These are phyloP conservation scores for Matsumyia berberina DNA, from an alignment of 2,888 invertebrate species.

Conservation along the genomic window DNA sequence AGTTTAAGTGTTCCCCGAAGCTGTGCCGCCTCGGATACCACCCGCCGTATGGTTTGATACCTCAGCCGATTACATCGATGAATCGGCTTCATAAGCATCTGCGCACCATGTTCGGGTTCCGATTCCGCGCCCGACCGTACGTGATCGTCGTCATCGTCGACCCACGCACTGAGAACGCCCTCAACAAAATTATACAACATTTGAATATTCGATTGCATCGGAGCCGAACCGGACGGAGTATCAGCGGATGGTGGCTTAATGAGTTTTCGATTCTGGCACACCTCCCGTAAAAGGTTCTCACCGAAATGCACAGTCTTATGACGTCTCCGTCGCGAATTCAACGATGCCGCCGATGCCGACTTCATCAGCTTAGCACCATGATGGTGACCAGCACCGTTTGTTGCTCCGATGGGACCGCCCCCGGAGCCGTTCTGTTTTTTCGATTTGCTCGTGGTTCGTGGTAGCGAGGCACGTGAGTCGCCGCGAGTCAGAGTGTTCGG, in stretches of 20 bases:
- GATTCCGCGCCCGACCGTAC: slow-evolving; percentile 90
- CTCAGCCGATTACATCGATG: slow-evolving; percentile 87
- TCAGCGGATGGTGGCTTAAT: slow-evolving; percentile 84
- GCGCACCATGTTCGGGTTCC: slow-evolving; percentile 88
- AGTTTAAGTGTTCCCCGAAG: slow-evolving; percentile 88
- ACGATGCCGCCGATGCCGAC: slow-evolving; percentile 87
- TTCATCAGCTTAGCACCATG: slow-evolving; percentile 82
- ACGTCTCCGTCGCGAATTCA: slow-evolving; percentile 88
- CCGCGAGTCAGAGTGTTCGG: slow-evolving; percentile 83
- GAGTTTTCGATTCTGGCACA: slow-evolving; percentile 89
- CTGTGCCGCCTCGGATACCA: slow-evolving; percentile 89
- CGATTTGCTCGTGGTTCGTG: slow-evolving; percentile 76
- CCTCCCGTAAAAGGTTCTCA: slow-evolving; percentile 90
- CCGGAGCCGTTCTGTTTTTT: slow-evolving; percentile 71
- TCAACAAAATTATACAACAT: slow-evolving; percentile 93
- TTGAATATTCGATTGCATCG: slow-evolving; percentile 90
- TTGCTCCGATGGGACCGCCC: slow-evolving; percentile 78
- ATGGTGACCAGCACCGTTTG: slow-evolving; percentile 73
- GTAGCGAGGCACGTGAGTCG: slow-evolving; percentile 82
- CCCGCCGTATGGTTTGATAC: slow-evolving; percentile 88
- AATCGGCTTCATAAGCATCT: slow-evolving; percentile 82
- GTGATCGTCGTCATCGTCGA: slow-evolving; percentile 87
- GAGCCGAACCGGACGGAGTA: slow-evolving; percentile 83
- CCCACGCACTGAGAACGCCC: slow-evolving; percentile 91
- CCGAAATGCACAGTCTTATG: slow-evolving; percentile 93